Evolutionary conservation across 2,888 invertebrate genomes (phyloP), one percentile per base, ranked within the genome.

Genomic region (Drosophila anceps): DNA sequence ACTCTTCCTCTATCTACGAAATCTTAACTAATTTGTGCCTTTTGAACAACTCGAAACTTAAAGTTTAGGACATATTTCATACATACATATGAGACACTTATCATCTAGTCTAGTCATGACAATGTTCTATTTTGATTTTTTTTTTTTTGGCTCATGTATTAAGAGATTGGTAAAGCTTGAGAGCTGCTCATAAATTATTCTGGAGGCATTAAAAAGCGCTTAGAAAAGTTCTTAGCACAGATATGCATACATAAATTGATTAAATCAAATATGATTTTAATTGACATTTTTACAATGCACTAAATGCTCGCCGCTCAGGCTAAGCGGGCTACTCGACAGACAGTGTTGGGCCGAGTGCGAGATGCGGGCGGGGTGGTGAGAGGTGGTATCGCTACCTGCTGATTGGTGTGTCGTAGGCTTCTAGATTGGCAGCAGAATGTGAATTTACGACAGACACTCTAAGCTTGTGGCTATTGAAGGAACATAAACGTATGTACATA

Each of bases 181-280:
- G 81, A 60, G 80, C 54, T 43, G 46, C 44, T 41, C 76, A 60
- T 80, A 76, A 69, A 79, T 15, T 37, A 35, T 31, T 50, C 31
- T 64, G 43, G 24, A 48, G 29, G 35, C 44, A 66, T 73, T 66
- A 59, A 12, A 39, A 20, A 50, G 57, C 39, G 33, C 31, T 69
- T 65, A 27, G 37, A 51, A 43, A 41, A 59, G 37, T 15, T 46
- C 29, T 39, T 39, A n/a, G 20, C 50, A 43, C 20, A 46, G 43
- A 44, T 59, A 44, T 58, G 31, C 37, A 50, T 13, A 12, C 18
- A 13, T 20, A 31, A 24, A 24, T 24, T 20, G 37, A 57, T 55
- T 51, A 58, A 64, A 29, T 46, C 31, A 87, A 83, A 83, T 88
- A 70, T 59, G 71, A 67, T 82, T 83, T 90, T 90, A 88, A 90